A percentile compares a stretch with the other conserved stretches of the same genome.
Conservation (phyloP, 2,797 vertebrate species). For the Vespertilio murinus region DNA sequence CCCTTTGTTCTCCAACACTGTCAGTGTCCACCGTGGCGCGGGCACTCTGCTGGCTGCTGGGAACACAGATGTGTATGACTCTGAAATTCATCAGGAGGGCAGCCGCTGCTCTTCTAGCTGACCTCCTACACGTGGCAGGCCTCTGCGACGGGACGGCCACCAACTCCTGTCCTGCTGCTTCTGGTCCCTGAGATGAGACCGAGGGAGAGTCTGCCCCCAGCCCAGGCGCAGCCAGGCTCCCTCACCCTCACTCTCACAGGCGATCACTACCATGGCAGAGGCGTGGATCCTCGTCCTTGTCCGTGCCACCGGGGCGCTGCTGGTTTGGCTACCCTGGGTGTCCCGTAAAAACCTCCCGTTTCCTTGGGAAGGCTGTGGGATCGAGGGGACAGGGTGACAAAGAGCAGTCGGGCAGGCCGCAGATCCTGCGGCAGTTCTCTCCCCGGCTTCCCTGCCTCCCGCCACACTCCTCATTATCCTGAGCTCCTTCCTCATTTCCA, state of each 20-base stretch:
- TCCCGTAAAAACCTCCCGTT: constrained; percentile 20
- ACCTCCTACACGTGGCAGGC: background rate
- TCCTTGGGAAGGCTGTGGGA: constrained; percentile 11
- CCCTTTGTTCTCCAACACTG: background rate
- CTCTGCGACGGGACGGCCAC: background rate
- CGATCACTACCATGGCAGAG: background rate
- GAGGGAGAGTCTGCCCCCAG: background rate
- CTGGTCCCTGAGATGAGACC: background rate
- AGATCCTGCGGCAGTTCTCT: background rate
- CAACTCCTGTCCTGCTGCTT: background rate
- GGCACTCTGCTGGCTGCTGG: background rate
- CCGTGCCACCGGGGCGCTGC: constrained; percentile 4
- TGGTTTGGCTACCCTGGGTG: constrained; percentile 1
- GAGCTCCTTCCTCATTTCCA: constrained; percentile 66
- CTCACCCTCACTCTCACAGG: background rate
- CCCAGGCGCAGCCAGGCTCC: background rate
- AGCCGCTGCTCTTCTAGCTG: background rate
- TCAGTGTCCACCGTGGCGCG: background rate
- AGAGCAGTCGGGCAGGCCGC: background rate
- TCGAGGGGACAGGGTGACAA: constrained; percentile 51
- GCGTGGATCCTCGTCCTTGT: background rate
- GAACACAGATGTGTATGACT: background rate
- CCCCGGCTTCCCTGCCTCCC: background rate
- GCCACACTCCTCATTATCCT: constrained; percentile 33
- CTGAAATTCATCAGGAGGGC: background rate